phyloP scores from a whole-genome alignment of 2,113 vertebrate genomes.

The Acrocephalus arundinaceus region DNA sequence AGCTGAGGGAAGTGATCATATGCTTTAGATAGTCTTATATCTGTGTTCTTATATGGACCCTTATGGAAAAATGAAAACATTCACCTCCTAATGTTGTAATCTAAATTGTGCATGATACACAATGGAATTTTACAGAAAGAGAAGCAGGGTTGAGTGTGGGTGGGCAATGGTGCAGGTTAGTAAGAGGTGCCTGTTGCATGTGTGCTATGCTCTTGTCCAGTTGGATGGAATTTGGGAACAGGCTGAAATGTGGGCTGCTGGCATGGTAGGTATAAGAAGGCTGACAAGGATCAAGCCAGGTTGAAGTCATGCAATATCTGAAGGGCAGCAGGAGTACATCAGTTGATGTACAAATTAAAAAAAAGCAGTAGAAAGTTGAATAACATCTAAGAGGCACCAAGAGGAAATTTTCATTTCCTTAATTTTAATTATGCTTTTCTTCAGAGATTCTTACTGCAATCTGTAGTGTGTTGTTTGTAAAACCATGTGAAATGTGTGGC shows the following conservation, averaged over 20 bases:
- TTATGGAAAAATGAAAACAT: background rate
- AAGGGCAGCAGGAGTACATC: background rate
- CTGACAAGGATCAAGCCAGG: background rate
- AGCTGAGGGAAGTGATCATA: background rate
- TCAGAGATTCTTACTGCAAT: background rate
- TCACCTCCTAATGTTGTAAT: background rate
- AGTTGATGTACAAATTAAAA: background rate
- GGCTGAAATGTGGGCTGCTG: background rate
- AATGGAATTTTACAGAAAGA: background rate
- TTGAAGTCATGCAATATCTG: background rate
- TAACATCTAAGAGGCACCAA: background rate
- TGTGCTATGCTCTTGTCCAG: background rate
- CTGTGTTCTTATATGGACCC: background rate
- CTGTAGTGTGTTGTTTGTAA: background rate
- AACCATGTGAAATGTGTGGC: background rate
- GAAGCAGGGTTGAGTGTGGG: background rate
- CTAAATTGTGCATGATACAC: background rate
- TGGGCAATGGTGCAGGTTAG: background rate
- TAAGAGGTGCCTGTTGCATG: background rate
- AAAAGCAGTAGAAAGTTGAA: background rate
- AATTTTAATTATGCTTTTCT: background rate
- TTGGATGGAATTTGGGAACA: background rate
- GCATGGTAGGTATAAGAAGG: background rate
- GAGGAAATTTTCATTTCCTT: background rate
- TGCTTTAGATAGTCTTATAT: background rate